phyloP scores from a whole-genome alignment of 1,140 invertebrate species.

The Drosophila obscura region DNA sequence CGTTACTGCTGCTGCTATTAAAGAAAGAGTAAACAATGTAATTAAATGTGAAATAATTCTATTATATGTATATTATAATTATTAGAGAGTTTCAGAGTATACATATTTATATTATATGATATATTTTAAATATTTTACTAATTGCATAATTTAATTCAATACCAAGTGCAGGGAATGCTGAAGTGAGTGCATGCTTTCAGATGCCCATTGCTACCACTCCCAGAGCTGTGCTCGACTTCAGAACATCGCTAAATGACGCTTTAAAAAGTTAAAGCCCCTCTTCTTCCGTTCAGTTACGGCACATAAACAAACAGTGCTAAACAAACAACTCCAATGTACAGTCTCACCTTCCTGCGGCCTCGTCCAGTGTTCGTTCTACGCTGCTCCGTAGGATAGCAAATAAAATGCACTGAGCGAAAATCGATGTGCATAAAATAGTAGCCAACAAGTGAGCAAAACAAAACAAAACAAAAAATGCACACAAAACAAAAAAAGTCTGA shows the following conservation, averaged over 20 bases:
- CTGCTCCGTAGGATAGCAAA: constrained; percentile 41
- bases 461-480: constrained; percentile 36
- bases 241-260: constrained; percentile 63
- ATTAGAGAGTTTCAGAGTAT: no score
- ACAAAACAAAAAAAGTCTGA: constrained; percentile 1
- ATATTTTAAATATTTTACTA: no score
- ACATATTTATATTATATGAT: no score
- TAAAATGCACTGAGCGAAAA: constrained; percentile 82
- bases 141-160: no score
- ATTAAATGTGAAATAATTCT: no score
- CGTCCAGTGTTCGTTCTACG: not conserved
- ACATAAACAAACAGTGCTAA: constrained; percentile 70
- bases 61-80: no score
- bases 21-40: no score
- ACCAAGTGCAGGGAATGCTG: no score
- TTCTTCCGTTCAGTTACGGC: constrained; percentile 65
- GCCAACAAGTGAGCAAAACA: constrained; percentile 67
- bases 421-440: constrained; percentile 81
- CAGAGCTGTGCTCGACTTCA: constrained; percentile 29
- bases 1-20: no score
- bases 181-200: constrained; percentile 30
- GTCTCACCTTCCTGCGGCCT: constrained; percentile 19
- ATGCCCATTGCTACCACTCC: constrained; percentile 23
- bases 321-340: constrained; percentile 52
- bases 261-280: constrained; percentile 56